phyloP scores from a whole-genome alignment of 2,113 vertebrate species.

The Pontoporia blainvillei region DNA sequence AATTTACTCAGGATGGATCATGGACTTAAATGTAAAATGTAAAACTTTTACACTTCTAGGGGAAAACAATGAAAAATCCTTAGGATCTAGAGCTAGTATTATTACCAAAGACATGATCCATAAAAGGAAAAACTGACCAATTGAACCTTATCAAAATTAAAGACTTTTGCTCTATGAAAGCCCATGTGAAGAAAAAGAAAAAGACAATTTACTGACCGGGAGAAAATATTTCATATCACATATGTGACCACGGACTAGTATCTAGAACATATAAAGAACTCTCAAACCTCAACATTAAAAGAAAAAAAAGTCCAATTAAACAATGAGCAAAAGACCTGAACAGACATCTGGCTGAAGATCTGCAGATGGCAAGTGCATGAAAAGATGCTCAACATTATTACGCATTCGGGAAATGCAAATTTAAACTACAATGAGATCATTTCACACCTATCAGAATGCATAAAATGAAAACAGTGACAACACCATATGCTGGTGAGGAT shows the following conservation, averaged over 20 bases:
- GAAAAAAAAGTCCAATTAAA: not conserved
- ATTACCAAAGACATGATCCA: not conserved
- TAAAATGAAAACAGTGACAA: not conserved
- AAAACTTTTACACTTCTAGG: not conserved
- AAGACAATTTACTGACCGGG: not conserved
- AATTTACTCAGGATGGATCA: not conserved
- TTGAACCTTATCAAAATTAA: not conserved
- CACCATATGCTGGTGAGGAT: not conserved
- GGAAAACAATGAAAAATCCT: not conserved
- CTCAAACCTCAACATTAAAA: not conserved
- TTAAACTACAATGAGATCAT: not conserved
- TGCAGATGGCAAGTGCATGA: not conserved
- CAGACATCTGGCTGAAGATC: not conserved
- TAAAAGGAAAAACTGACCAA: not conserved
- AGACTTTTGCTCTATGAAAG: not conserved
- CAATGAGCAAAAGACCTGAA: not conserved
- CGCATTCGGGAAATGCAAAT: not conserved
- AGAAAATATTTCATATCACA: not conserved
- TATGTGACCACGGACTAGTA: not conserved
- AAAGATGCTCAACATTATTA: not conserved
- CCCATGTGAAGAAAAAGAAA: not conserved
- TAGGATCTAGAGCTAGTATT: not conserved
- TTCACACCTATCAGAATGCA: not conserved
- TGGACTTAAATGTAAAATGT: not conserved
- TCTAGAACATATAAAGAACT: not conserved